Conservation (phyloP, 1,140 invertebrate genomes). For the Sipha flava region DNA sequence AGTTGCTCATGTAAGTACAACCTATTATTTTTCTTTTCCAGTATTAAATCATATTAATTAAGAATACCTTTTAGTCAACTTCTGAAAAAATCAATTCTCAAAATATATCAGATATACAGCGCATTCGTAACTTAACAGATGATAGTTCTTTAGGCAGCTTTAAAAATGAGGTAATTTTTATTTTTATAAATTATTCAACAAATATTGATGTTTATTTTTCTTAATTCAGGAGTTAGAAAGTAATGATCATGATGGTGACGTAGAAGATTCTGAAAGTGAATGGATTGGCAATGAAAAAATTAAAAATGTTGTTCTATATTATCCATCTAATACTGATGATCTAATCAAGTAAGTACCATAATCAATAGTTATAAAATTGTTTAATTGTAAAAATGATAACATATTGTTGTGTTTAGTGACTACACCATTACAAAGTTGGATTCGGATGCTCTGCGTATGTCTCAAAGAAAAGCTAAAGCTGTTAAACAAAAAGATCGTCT, state of each 20-base stretch:
- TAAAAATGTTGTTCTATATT: slow-evolving; percentile 2
- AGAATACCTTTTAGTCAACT: background rate
- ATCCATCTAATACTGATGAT: background rate
- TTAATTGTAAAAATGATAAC: background rate
- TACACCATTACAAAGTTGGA: slow-evolving; percentile 48
- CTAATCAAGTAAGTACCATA: background rate
- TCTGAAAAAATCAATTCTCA: slow-evolving; percentile 6
- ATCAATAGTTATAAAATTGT: background rate
- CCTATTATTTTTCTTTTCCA: too few relatives aligned
- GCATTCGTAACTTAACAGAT: slow-evolving; percentile 57
- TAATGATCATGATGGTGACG: slow-evolving; percentile 4
- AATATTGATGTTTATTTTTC: background rate
- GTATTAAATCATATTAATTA: background rate
- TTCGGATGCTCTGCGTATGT: slow-evolving; percentile 69
- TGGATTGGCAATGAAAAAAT: background rate
- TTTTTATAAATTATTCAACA: background rate
- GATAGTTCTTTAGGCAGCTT: slow-evolving; percentile 62
- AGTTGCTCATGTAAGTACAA: background rate
- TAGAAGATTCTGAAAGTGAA: slow-evolving; percentile 1
- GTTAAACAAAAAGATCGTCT: slow-evolving; percentile 29
- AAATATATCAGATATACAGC: slow-evolving; percentile 32
- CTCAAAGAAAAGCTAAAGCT: slow-evolving; percentile 53
- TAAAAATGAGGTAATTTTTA: slow-evolving; percentile 54
- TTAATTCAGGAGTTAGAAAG: background rate
- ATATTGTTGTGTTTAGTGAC: background rate